Percentiles rank a stretch among this genome's conserved stretches.
Evolutionary conservation across 2,113 vertebrate species (phyloP).

Genomic region (Corynorhinus townsendii): DNA sequence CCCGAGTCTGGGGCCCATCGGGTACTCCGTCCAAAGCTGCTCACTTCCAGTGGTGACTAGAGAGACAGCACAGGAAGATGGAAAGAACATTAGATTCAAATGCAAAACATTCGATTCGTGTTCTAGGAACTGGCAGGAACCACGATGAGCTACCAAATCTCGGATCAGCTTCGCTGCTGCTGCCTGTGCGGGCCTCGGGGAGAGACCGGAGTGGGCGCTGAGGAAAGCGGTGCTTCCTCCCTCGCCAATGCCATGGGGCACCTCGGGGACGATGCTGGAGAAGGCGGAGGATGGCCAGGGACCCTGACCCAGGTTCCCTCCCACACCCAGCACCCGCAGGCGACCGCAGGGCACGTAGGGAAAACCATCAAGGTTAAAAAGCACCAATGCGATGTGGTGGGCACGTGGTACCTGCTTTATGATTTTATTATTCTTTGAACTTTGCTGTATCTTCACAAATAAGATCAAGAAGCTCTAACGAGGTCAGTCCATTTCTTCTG

Average conservation of each 20-base stretch:
- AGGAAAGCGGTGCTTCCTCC: accelerated
- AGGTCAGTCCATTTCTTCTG: not conserved
- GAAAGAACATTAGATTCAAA: not conserved
- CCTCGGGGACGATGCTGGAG: not conserved
- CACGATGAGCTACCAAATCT: not conserved
- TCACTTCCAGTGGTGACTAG: not conserved
- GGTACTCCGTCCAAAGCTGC: not conserved
- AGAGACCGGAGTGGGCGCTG: not conserved
- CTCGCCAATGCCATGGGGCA: not conserved
- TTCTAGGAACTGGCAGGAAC: not conserved
- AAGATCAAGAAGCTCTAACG: not conserved
- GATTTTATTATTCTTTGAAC: not conserved
- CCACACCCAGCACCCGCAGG: not conserved
- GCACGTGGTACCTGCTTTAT: not conserved
- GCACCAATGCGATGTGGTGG: not conserved
- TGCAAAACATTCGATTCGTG: not conserved
- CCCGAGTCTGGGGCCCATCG: not conserved
- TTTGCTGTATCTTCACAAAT: not conserved
- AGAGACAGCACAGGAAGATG: not conserved
- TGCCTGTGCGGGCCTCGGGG: not conserved
- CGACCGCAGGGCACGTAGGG: not conserved
- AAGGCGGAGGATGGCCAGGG: not conserved
- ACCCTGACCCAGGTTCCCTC: too few relatives aligned
- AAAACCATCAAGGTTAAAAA: not conserved
- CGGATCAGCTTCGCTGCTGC: not conserved